Base-by-base conservation (phyloP, 1,140 invertebrate species). In the Batillaria attramentaria region DNA sequence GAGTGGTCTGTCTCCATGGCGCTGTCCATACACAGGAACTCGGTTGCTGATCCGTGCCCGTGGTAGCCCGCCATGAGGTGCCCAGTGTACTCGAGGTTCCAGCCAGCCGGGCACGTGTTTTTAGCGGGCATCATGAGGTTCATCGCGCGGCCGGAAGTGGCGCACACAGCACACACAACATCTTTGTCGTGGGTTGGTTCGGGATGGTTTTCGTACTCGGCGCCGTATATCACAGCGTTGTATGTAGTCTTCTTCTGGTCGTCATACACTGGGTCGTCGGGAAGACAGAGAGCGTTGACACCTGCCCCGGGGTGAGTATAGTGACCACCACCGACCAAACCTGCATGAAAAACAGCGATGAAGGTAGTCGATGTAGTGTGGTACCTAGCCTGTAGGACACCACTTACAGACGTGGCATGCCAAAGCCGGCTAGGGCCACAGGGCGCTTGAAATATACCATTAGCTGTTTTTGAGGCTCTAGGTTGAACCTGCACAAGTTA, bases 101-200 rank as follows among this genome's bases (percentile, higher is more conserved):
- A 86, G 2, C 82, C 82, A n/a, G 78, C 4, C 28, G 74, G 77
- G 68, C 85, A 85, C 10, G 35, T 35, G 33, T 73, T 81, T 13
- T 60, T 66, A 43, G 81, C 85, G 20, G 85, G 85, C 10, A 85
- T 74, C 82, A 84, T 85, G 24, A 83, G 1, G 66, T 10, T 69
- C 0, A 37, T 37, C 28, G 66, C 37, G 10, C 31, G 31, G 24
- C 24, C 24, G 10, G 13, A 16, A 31, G 13, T 37, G 31, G 8
- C n/a, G 33, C 57, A 62, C 57, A 62, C 57, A 31, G 57, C 10
- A 5, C 57, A 62, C 33, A 1, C 3, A 62, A 31, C n/a, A 8
- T 62, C 3, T 1, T 28, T 1, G 57, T 62, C 1, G 57, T 62
- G 10, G 24, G 57, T 28, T 1, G 57, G 57, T 10, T 28, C n/a